These are phyloP conservation scores for Polymixis lichenea DNA, from an alignment of 2,888 invertebrate genomes.

Conservation along the genomic window DNA sequence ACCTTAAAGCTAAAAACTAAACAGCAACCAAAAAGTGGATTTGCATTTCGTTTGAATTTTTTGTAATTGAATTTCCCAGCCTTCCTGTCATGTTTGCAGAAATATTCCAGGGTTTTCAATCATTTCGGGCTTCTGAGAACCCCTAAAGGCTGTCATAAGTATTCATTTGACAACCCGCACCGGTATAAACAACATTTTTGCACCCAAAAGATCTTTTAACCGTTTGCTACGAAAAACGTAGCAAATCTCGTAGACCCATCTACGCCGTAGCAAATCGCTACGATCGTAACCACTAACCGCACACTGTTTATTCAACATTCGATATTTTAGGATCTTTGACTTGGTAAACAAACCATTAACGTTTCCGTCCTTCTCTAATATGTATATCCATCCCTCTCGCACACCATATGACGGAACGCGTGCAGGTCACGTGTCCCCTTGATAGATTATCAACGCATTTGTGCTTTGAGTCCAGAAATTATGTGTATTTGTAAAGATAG, in stretches of 20 bases:
- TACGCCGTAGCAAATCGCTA: constrained; percentile 49
- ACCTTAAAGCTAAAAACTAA: too few relatives aligned
- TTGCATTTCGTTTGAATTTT: too few relatives aligned
- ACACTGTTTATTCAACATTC: not conserved
- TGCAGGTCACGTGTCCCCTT: constrained; percentile 76
- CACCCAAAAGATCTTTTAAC: not conserved
- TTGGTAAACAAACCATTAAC: constrained; percentile 52
- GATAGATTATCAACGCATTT: constrained; percentile 72
- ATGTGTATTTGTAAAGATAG: constrained; percentile 57
- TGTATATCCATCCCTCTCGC: constrained; percentile 60
- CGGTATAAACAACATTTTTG: not conserved
- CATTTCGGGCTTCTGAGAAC: not conserved
- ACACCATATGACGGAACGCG: constrained; percentile 74
- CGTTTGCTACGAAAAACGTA: constrained; percentile 25
- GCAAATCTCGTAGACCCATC: constrained; percentile 34
- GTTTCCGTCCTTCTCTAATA: constrained; percentile 28
- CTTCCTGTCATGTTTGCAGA: too few relatives aligned
- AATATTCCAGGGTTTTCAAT: not conserved
- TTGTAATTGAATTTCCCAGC: not conserved
- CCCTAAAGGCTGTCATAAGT: too few relatives aligned
- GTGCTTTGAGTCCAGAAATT: constrained; percentile 57
- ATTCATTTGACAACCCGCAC: not conserved
- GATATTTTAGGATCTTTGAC: constrained; percentile 19
- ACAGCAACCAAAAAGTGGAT: too few relatives aligned
- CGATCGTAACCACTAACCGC: not conserved